phyloP scores from a whole-genome alignment of 1,140 invertebrate genomes.

The Lanistes nyassanus region DNA sequence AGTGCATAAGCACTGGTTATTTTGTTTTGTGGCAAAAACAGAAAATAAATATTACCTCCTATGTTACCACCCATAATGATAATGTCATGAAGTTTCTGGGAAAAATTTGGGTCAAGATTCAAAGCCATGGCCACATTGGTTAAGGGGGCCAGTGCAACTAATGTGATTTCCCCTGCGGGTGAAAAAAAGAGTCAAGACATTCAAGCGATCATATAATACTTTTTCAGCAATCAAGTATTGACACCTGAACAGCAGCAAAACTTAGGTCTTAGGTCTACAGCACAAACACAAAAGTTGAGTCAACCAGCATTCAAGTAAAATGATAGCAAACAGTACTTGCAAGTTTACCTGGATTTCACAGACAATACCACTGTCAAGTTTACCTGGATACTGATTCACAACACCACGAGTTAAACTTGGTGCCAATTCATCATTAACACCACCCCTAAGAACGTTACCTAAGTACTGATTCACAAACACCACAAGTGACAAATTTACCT shows the following conservation, averaged over 20 bases:
- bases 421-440: conserved; percentile 45
- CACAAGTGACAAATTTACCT: conserved; percentile 8
- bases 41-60: conserved; percentile 40
- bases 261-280: not conserved
- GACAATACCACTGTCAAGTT: too few relatives aligned
- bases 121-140: conserved; percentile 82
- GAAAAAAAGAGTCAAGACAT: conserved; percentile 2
- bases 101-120: conserved; percentile 75
- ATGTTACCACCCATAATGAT: conserved; percentile 83
- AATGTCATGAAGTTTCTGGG: conserved; percentile 72
- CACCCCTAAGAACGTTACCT: conserved; percentile 31
- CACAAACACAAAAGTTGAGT: not conserved
- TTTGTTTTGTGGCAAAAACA: not conserved
- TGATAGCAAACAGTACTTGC: too few relatives aligned
- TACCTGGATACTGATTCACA: conserved; percentile 30
- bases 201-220: too few relatives aligned
- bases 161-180: conserved; percentile 50
- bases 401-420: too few relatives aligned
- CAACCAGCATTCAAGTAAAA: not conserved
- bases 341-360: not conserved
- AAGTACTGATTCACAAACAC: conserved; percentile 47
- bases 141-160: conserved; percentile 78
- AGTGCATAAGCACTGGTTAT: too few relatives aligned
- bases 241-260: not conserved
- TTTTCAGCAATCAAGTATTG: not conserved